Conservation (phyloP, 2,797 vertebrate genomes). For the Acipenser transmontanus region DNA sequence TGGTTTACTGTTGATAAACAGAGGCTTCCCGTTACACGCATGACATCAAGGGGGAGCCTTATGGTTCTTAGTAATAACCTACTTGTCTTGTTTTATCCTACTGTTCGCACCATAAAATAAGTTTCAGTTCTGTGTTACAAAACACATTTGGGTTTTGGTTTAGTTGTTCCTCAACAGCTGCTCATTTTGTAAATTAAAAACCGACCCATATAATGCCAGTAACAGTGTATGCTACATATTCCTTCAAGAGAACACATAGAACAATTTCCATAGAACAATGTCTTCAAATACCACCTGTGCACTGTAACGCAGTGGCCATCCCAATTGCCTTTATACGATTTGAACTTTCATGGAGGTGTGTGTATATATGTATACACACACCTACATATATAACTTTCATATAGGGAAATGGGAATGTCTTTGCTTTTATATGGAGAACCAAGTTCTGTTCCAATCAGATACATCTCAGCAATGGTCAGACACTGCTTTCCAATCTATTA, state of each 20-base stretch:
- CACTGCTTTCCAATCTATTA: neutral
- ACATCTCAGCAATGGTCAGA: neutral
- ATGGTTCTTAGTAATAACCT: neutral
- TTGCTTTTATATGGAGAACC: slow-evolving; percentile 16
- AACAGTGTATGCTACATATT: slow-evolving; percentile 82
- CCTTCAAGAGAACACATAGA: slow-evolving; percentile 18
- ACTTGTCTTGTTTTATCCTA: neutral
- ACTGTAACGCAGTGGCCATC: no score
- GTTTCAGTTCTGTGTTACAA: no score
- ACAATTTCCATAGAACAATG: no score
- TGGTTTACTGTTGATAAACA: no score
- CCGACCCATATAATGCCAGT: slow-evolving; percentile 65
- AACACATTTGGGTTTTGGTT: slow-evolving; percentile 22
- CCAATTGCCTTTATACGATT: no score
- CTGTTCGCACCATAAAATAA: neutral
- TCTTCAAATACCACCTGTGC: no score
- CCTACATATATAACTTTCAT: no score
- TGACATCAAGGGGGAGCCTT: neutral
- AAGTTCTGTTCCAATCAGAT: neutral
- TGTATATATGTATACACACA: no score
- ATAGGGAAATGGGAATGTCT: slow-evolving; percentile 2
- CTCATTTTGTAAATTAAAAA: slow-evolving; percentile 48
- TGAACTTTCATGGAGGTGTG: no score
- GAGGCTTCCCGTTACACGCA: no score
- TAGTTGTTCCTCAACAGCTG: slow-evolving; percentile 49